These are phyloP conservation scores for Catagonus wagneri DNA, from an alignment of 2,113 vertebrate genomes.

Conservation along the genomic window DNA sequence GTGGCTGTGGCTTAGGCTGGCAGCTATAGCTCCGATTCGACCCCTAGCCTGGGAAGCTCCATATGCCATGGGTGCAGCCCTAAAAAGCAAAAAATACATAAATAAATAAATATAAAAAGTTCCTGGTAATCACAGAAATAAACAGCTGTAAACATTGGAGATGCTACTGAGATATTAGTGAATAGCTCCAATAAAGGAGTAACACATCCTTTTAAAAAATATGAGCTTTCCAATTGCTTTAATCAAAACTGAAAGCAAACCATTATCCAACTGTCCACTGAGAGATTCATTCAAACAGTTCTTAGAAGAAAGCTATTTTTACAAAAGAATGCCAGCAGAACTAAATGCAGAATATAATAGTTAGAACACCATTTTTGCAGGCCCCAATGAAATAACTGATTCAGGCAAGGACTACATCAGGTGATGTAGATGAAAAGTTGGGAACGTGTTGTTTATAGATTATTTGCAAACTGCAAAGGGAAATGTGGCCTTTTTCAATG, in stretches of 20 bases:
- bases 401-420: background rate
- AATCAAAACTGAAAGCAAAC: conserved; percentile 40
- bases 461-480: background rate
- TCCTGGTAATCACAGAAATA: background rate
- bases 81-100: too few relatives aligned
- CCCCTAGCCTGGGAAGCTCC: too few relatives aligned
- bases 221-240: conserved; percentile 29
- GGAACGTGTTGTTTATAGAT: background rate
- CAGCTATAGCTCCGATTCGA: too few relatives aligned
- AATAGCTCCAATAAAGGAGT: background rate
- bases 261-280: background rate
- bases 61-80: too few relatives aligned
- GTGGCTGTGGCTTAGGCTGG: too few relatives aligned
- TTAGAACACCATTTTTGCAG: background rate
- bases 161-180: background rate
- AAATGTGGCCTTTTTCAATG: conserved; percentile 15
- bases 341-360: background rate
- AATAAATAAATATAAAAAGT: background rate
- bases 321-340: conserved; percentile 9
- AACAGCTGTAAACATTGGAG: background rate
- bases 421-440: background rate
- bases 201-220: conserved; percentile 32
- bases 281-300: conserved; percentile 32
- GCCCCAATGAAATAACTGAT: background rate
- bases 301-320: conserved; percentile 21